Base-by-base conservation (phyloP, 2,113 vertebrate genomes). In the Ia io region DNA sequence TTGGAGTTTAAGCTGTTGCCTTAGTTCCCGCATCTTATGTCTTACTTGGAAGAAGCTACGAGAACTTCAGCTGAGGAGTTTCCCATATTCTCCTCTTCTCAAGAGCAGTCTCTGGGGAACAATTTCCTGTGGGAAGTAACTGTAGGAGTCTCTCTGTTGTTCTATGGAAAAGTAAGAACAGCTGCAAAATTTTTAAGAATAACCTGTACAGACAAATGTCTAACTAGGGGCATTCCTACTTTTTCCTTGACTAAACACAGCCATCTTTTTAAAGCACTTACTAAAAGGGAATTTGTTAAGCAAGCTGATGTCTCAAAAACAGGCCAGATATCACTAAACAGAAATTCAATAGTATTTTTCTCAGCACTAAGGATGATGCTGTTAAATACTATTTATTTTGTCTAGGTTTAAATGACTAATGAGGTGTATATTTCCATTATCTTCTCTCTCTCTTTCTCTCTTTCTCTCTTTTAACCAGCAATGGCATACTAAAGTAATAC, bases 71-170 rank as follows among this genome's bases (percentile, higher is more conserved):
- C 65, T 88, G 35, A 95, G 11, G 73, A 95, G 93, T 96, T 86
- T 94, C 95, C 84, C 77, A 67, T 65, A 32, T 84, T 93, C 73
- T 94, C 78, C 79, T 37, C 91, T 49, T 84, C 94, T 77, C 74
- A 96, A 96, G 92, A 96, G 53, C 37, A 78, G 51, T 51, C 88
- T 97, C 95, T 89, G 84, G 89, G 90, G 47, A 96, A 91, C 88
- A 90, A 94, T 95, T 97, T 97, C 92, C 94, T 98, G 96, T 97
- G 93, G 96, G 97, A 97, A 97, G 83, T 61, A 92, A 93, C 88
- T n/a, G 53, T 32, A 14, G 4, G 84, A 78, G 84, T 96, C 94
- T 96, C 91, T 97, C 95, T 65, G 28, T 92, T 88, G 83, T 65
- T 97, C 4, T 44, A 88, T 0, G 1, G 67, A 97, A 97, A 95